phyloP scores from a whole-genome alignment of 2,113 vertebrate species.

The Cyanoderma ruficeps region DNA sequence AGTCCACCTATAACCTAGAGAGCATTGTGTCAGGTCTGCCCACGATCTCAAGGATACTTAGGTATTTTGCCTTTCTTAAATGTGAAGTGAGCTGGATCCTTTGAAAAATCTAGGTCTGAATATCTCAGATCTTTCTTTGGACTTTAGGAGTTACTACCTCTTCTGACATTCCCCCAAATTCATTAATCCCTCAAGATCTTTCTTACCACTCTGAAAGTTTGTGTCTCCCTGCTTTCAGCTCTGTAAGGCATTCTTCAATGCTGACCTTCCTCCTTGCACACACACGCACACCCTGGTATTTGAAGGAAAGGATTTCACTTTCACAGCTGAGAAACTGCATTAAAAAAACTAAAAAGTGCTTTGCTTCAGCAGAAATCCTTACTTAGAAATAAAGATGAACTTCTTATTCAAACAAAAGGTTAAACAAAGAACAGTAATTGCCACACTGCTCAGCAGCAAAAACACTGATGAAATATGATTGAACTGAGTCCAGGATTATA shows the following conservation, averaged over 20 bases:
- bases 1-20: background rate
- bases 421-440: constrained; percentile 3
- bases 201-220: background rate
- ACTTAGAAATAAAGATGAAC: background rate
- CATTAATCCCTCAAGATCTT: background rate
- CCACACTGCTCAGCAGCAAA: background rate
- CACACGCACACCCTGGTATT: background rate
- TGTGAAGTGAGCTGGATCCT: background rate
- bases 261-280: background rate
- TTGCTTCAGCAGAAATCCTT: background rate
- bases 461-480: background rate
- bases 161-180: background rate
- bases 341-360: background rate
- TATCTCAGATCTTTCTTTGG: background rate
- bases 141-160: background rate
- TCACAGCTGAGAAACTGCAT: background rate
- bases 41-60: background rate
- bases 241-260: background rate
- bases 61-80: background rate
- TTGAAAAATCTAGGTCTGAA: background rate
- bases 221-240: background rate
- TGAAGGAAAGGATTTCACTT: background rate
- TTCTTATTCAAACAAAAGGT: background rate
- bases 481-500: constrained; percentile 1
- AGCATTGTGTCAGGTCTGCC: background rate